These are phyloP conservation scores for Drosophila bunnanda DNA, from an alignment of 2,888 invertebrate genomes.

Conservation along the genomic window DNA sequence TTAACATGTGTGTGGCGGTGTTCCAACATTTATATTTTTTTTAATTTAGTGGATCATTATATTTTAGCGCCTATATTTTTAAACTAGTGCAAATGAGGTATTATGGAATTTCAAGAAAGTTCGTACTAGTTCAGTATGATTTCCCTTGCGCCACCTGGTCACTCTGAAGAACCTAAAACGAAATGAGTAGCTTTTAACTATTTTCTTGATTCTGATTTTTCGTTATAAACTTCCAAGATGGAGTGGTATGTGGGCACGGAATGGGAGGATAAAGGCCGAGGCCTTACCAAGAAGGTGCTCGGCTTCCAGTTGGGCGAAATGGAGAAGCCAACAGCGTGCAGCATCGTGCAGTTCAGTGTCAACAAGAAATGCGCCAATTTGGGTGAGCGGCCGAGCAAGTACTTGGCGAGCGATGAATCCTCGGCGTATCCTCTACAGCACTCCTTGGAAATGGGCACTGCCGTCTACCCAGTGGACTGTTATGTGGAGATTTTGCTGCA, in stretches of 20 bases:
- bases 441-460: slow-evolving; percentile 84
- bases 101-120: not conserved
- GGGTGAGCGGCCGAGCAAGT: slow-evolving; percentile 67
- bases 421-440: slow-evolving; percentile 31
- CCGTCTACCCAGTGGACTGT: slow-evolving; percentile 85
- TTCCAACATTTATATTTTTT: too few relatives aligned
- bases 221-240: slow-evolving; percentile 54
- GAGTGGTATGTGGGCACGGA: slow-evolving; percentile 82
- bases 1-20: too few relatives aligned
- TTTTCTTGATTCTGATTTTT: not conserved
- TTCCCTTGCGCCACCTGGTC: slow-evolving; percentile 1
- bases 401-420: slow-evolving; percentile 44
- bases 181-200: not conserved
- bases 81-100: not conserved
- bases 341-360: slow-evolving; percentile 79
- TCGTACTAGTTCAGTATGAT: too few relatives aligned
- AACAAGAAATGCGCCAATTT: slow-evolving; percentile 66
- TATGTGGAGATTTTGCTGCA: slow-evolving; percentile 85
- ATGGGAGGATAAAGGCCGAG: slow-evolving; percentile 77
- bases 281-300: slow-evolving; percentile 81
- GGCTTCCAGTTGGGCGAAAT: slow-evolving; percentile 72
- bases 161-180: not conserved
- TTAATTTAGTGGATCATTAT: too few relatives aligned
- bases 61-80: not conserved
- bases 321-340: slow-evolving; percentile 78